Evolutionary conservation across 2,113 vertebrate species (phyloP), one percentile per base, ranked within the genome.

Genomic region (Sprattus sprattus): DNA sequence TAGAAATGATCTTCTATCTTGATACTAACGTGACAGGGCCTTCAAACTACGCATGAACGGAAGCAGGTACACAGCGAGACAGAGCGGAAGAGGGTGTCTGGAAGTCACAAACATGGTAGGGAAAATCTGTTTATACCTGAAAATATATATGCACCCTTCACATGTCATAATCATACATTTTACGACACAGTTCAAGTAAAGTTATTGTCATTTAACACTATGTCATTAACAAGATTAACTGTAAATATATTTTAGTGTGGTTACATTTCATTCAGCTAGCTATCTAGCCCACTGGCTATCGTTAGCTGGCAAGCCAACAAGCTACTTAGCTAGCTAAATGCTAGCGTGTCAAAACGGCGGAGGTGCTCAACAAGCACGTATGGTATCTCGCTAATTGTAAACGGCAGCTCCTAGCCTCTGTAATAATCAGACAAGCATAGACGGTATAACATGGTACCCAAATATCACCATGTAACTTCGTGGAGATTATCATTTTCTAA

Each of bases 11-110:
- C 39, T 54, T 18, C 47, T 49, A 49, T 49, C 47, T 49, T 54
- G 16, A 5, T 15, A 54, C 52, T 54, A 22, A 60, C 18, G 54
- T 60, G 18, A 60, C 54, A 60, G 54, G 9, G 11, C n/a, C n/a
- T 75, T 64, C 28, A 89, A 92, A 96, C 92, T 95, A 95, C 96
- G 96, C 96, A 97, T 95, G 95, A 95, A 93, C 95, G 93, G 94
- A 89, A 93, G 93, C 92, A 92, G 92, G 91, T 93, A 90, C 93
- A 89, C 92, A 85, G 89, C 47, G 92, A 92, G 88, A 92, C 91
- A 95, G 94, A 94, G 94, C 94, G 93, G 93, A 94, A 94, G 91
- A 92, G 91, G 89, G 91, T 93, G 93, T 91, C 93, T 87, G 91
- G 92, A 91, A 88, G 90, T 94, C 91, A 94, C 94, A 95, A 96